Base-by-base conservation (phyloP, 1,140 invertebrate species). In the Drosophila pectinifera region DNA sequence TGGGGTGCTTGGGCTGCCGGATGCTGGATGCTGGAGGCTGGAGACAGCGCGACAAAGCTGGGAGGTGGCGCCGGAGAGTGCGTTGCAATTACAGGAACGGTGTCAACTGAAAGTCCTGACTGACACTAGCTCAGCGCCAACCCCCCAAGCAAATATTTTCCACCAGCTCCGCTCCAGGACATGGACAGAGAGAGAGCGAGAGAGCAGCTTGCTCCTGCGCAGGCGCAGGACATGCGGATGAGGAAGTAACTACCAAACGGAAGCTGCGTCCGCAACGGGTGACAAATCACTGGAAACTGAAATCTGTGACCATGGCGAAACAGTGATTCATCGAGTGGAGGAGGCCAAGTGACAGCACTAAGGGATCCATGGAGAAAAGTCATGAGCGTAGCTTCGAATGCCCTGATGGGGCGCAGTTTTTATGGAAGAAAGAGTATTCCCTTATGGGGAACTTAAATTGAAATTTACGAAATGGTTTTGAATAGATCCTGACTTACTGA, bases 71-170 rank as follows among this genome's bases (percentile, higher is more conserved):
- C 38, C 46, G 74, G 34, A 62, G 70, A 64, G 75, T 77, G 72
- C 80, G 80, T 88, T 88, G 84, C 84, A 83, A 70, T 78, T 78
- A 80, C 84, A 78, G 64, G 76, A 89, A 89, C 80, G 80, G 77
- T 88, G 84, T 89, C 84, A 88, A 80, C 80, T 73, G 64, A 76
- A 84, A 64, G 49, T 80, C 77, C 84, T 51, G 73, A 78, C 84
- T 83, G 80, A 74, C 84, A 83, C 76, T 83, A 70, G 73, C 84
- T 80, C 76, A 89, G 57, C 82, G 76, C 51, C 84, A 69, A 84
- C 75, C 68, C 75, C 69, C 75, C 82, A 56, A 72, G 65, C 68
- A 70, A 72, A 70, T 70, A 72, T 70, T 72, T 70, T 56, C 39
- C 64, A 48, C 42, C 51, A 59, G 75, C 73, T 68, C 53, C 63